These are phyloP conservation scores for Plotosus lineatus DNA, from an alignment of 2,113 vertebrate genomes.

Conservation along the genomic window DNA sequence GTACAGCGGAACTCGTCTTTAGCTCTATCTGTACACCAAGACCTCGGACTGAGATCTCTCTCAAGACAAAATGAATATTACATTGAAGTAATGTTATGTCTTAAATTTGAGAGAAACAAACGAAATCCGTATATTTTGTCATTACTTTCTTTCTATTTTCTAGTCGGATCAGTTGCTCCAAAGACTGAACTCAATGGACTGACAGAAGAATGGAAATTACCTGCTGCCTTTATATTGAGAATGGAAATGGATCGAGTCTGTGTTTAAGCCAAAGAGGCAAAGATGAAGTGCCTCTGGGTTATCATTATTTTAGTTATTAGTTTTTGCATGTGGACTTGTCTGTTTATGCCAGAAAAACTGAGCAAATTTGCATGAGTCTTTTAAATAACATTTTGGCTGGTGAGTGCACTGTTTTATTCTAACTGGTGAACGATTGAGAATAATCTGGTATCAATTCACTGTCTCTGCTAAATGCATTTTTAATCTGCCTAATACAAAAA, in stretches of 20 bases:
- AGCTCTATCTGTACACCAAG: too few species aligned
- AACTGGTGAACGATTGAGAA: neutral
- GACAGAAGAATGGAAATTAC: slow-evolving; percentile 46
- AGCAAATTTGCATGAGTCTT: slow-evolving; percentile 17
- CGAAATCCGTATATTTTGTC: neutral
- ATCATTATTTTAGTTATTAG: slow-evolving; percentile 20
- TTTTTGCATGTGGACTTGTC: slow-evolving; percentile 7
- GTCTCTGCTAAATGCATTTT: neutral
- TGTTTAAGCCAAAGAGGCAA: slow-evolving; percentile 32
- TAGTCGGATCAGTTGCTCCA: slow-evolving; percentile 75
- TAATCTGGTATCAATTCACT: neutral
- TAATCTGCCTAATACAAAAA: neutral
- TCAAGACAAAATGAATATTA: neutral
- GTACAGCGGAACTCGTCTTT: too few species aligned
- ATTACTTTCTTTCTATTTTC: slow-evolving; percentile 24
- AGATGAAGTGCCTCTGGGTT: slow-evolving; percentile 18
- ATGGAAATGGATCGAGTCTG: slow-evolving; percentile 7
- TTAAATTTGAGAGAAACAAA: neutral
- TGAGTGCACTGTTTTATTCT: slow-evolving; percentile 10
- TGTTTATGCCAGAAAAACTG: slow-evolving; percentile 3
- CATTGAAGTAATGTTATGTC: neutral
- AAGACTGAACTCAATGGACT: slow-evolving; percentile 67
- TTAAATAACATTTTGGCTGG: slow-evolving; percentile 1
- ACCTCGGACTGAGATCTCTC: too few species aligned
- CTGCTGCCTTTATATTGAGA: neutral